phyloP scores from a whole-genome alignment of 1,140 invertebrate species.

The Papilio xuthus region DNA sequence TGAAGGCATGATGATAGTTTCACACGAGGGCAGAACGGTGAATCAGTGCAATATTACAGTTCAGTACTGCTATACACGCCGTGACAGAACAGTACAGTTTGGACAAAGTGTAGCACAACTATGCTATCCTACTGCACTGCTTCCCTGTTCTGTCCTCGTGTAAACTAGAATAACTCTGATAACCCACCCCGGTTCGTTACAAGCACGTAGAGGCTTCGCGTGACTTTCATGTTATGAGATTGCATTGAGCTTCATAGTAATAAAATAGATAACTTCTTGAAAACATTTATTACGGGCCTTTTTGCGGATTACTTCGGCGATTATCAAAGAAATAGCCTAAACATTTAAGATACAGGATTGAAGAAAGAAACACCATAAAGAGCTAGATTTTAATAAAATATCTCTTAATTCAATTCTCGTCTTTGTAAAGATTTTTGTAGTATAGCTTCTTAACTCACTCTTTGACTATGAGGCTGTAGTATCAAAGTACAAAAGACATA shows the following conservation, averaged over 20 bases:
- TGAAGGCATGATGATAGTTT: constrained; percentile 13
- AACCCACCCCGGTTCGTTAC: background rate
- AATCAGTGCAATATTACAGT: background rate
- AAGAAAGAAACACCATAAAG: too few relatives aligned
- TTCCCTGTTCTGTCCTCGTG: background rate
- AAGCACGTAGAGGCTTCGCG: constrained; percentile 6
- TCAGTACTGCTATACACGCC: too few relatives aligned
- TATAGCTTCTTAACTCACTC: too few relatives aligned
- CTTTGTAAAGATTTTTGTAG: too few relatives aligned
- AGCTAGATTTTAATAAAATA: too few relatives aligned
- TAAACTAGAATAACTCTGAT: background rate
- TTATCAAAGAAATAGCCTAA: too few relatives aligned
- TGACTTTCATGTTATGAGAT: constrained; percentile 13
- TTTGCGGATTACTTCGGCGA: too few relatives aligned
- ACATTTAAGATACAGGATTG: too few relatives aligned
- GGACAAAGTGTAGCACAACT: background rate
- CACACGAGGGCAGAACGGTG: background rate
- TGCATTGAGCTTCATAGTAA: background rate
- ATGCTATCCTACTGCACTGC: background rate
- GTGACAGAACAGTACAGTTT: too few relatives aligned
- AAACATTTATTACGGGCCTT: background rate
- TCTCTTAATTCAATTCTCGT: too few relatives aligned
- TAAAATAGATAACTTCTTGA: background rate
- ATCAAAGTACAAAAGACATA: background rate
- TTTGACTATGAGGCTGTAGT: background rate